Percentiles rank a stretch among this genome's conserved stretches.
Conservation (phyloP, 2,113 vertebrate genomes). For the Chiloscyllium plagiosum region DNA sequence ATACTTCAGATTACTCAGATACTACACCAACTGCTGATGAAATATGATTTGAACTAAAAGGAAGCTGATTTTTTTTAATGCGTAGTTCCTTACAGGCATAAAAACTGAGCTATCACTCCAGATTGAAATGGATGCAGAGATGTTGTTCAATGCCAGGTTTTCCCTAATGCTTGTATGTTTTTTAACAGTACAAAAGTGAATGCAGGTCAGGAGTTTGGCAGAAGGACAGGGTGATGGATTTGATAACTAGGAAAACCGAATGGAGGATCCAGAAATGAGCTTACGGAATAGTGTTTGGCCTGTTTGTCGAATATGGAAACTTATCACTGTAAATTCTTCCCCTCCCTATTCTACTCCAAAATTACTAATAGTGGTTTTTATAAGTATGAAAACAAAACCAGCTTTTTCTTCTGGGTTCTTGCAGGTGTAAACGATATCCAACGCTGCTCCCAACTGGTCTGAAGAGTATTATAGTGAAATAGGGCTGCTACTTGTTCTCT, state of each 20-base stretch:
- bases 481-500: neutral
- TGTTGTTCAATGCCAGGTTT: neutral
- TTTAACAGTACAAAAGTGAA: neutral
- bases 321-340: neutral
- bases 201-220: neutral
- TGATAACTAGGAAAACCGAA: neutral
- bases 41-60: neutral
- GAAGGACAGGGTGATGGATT: neutral
- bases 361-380: neutral
- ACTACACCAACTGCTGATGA: neutral
- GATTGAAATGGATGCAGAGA: neutral
- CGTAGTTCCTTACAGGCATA: neutral
- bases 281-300: neutral
- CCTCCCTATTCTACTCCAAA: neutral
- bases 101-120: neutral
- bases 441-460: neutral
- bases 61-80: neutral
- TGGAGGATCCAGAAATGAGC: neutral
- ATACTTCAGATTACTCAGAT: neutral
- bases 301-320: neutral
- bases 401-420: no score
- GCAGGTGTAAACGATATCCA: neutral
- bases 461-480: neutral
- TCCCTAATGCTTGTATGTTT: neutral
- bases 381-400: neutral